Evolutionary conservation across 2,113 vertebrate genomes (phyloP).

Genomic region (Helogale parvula): DNA sequence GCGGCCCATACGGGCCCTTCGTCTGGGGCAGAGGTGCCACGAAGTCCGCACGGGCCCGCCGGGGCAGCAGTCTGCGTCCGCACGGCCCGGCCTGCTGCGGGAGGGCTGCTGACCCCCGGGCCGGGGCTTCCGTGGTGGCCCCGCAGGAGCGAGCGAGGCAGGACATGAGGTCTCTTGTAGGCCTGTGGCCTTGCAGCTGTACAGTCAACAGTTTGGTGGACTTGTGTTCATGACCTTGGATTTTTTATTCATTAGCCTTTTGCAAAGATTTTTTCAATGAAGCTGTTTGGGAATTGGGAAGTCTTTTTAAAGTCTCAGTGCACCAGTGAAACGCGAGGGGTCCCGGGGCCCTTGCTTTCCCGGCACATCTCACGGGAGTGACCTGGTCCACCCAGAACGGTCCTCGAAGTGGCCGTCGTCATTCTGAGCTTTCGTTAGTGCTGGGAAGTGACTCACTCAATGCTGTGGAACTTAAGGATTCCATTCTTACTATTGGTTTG

Average conservation of each 20-base stretch:
- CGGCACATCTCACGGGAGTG: background rate
- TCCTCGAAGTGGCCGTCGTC: background rate
- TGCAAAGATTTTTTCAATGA: background rate
- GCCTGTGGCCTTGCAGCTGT: background rate
- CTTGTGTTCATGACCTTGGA: background rate
- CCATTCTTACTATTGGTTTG: background rate
- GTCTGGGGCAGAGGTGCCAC: background rate
- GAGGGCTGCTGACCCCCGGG: background rate
- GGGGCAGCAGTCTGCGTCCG: background rate
- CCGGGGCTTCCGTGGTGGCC: background rate
- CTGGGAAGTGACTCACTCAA: background rate
- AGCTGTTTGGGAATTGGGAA: background rate
- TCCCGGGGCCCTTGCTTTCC: background rate
- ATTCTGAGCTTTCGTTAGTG: background rate
- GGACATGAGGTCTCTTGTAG: background rate
- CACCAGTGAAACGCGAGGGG: background rate
- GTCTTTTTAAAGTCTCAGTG: background rate
- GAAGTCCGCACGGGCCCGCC: background rate
- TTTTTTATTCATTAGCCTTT: background rate
- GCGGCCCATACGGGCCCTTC: background rate
- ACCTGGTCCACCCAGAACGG: background rate
- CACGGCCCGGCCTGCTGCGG: background rate
- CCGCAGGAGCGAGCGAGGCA: background rate
- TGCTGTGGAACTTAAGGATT: background rate
- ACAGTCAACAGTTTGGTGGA: background rate